Evolutionary conservation across 2,797 vertebrate genomes (phyloP), one percentile per base, ranked within the genome.

Genomic region (Tamandua tetradactyla): DNA sequence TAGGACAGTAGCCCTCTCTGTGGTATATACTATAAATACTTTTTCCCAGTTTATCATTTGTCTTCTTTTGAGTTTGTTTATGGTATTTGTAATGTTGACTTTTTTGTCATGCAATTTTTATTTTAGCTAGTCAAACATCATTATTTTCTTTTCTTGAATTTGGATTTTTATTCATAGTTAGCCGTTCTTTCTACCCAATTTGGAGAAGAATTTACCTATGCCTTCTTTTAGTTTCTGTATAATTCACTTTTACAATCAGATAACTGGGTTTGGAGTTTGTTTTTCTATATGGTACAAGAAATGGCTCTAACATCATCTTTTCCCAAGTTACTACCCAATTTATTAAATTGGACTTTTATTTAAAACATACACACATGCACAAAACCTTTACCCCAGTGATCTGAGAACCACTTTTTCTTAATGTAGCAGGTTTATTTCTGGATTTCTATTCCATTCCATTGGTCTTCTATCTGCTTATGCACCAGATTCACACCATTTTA

Each of bases 231-330:
- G n/a, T 49, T 23, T 5, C 32, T 71, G 2, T 62, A 9, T 47
- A 40, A 71, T 57, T 72, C n/a, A 32, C 49, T 27, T 83, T 84
- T 61, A 42, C 17, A 78, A 66, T 59, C 55, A 66, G 40, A 66
- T 76, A 52, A 72, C 20, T 83, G 76, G 62, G 79, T 74, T 71
- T 78, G 64, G 15, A 61, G n/a, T n/a, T n/a, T n/a, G n/a, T n/a
- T n/a, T n/a, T n/a, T n/a, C n/a, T n/a, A n/a, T n/a, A n/a, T n/a
- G 12, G 57, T 93, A 12, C 1, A 84, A 91, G 55, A 85, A 84
- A 62, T n/a, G 13, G 7, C 40, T 81, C n/a, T 75, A 76, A 93
- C 80, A 88, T 83, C 64, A 32, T 88, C n/a, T 89, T 91, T 75
- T 75, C 25, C 7, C 59, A 64, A 82, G 68, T 35, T 23, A 27